Percentiles rank a stretch among this genome's conserved stretches.
phyloP scores from a whole-genome alignment of 2,797 vertebrate species.

The Xenentodon cancila region DNA sequence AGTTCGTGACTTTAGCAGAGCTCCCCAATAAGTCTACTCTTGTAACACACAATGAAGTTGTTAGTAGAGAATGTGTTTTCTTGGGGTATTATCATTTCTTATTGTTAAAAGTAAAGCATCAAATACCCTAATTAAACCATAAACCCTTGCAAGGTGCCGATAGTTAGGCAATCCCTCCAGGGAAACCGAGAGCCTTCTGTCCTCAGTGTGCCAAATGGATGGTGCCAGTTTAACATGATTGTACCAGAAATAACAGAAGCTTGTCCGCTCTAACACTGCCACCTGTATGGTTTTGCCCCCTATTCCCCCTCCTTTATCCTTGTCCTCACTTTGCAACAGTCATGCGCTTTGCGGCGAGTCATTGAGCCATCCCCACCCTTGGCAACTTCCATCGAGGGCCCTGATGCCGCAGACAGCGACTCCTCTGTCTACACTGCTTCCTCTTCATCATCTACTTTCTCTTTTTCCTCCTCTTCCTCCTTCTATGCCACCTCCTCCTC shows the following conservation, averaged over 20 bases:
- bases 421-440: slow-evolving; percentile 76
- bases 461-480: slow-evolving; percentile 80
- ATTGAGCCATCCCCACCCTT: slow-evolving; percentile 70
- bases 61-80: too few relatives aligned
- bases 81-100: too few relatives aligned
- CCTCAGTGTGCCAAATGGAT: background rate
- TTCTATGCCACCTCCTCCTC: slow-evolving; percentile 83
- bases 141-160: too few relatives aligned
- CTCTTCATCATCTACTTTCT: slow-evolving; percentile 76
- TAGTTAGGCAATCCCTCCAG: too few relatives aligned
- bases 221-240: background rate
- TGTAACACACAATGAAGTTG: too few relatives aligned
- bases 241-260: background rate
- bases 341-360: slow-evolving; percentile 58
- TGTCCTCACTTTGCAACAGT: slow-evolving; percentile 59
- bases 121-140: too few relatives aligned
- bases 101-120: too few relatives aligned
- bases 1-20: too few relatives aligned
- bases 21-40: too few relatives aligned
- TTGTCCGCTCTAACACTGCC: slow-evolving; percentile 57
- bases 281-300: slow-evolving; percentile 62
- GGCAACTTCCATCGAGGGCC: slow-evolving; percentile 79
- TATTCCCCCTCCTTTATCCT: slow-evolving; percentile 34
- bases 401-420: slow-evolving; percentile 78
- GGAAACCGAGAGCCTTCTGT: too few relatives aligned